phyloP scores from a whole-genome alignment of 2,113 vertebrate genomes.

The Misgurnus mizolepis region DNA sequence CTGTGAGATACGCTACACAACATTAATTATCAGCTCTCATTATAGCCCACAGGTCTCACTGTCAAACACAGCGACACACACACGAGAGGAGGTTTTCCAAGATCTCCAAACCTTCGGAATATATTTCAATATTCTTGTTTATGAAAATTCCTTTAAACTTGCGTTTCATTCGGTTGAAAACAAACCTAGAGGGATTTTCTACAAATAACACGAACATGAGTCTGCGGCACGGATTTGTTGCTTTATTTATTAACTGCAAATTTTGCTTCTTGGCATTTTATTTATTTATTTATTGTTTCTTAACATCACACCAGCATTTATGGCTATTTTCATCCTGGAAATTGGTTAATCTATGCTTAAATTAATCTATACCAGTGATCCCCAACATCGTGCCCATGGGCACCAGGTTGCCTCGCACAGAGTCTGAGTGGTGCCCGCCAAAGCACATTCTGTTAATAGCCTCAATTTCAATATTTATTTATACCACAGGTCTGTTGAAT shows the following conservation, averaged over 20 bases:
- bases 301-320: too few species aligned
- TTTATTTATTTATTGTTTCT: too few species aligned
- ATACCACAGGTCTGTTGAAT: too few species aligned
- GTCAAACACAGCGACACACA: neutral
- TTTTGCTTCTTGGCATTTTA: neutral
- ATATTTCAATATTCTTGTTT: slow-evolving; percentile 16
- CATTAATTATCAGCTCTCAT: slow-evolving; percentile 50
- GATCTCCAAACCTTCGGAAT: slow-evolving; percentile 12
- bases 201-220: slow-evolving; percentile 5
- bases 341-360: too few species aligned
- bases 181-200: slow-evolving; percentile 23
- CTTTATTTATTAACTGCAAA: neutral
- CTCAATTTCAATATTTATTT: too few species aligned
- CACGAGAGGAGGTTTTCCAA: neutral
- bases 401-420: too few species aligned
- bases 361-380: too few species aligned
- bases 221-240: neutral
- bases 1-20: slow-evolving; percentile 41
- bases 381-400: too few species aligned
- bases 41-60: slow-evolving; percentile 34
- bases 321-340: too few species aligned
- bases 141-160: slow-evolving; percentile 19
- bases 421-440: too few species aligned
- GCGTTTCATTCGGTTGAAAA: slow-evolving; percentile 24
- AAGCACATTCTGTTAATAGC: too few species aligned